phyloP scores from a whole-genome alignment of 2,113 vertebrate genomes.

The Thalassarche chlororhynchos region DNA sequence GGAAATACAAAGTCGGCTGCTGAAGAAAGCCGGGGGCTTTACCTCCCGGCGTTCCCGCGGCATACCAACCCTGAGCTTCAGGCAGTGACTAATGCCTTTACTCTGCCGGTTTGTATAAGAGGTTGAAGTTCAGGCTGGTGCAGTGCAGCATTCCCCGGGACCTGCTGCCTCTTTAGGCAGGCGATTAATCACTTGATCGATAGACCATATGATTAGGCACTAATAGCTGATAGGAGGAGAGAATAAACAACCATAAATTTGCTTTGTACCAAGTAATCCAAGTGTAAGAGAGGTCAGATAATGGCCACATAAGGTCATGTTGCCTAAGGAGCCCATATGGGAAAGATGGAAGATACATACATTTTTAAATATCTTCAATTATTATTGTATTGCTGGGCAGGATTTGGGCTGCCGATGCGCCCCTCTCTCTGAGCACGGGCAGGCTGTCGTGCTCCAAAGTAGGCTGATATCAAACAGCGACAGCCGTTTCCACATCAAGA shows the following conservation, averaged over 20 bases:
- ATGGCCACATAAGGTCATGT: constrained; percentile 81
- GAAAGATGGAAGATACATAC: constrained; percentile 69
- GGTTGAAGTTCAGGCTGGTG: constrained; percentile 80
- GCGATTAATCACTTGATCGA: constrained; percentile 89
- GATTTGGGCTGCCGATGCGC: background rate
- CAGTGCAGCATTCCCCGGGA: constrained; percentile 78
- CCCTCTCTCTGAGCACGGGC: background rate
- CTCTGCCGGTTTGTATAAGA: constrained; percentile 78
- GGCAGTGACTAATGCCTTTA: constrained; percentile 78
- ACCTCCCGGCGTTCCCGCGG: constrained; percentile 69
- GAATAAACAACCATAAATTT: constrained; percentile 84
- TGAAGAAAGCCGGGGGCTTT: constrained; percentile 68
- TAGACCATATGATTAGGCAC: constrained; percentile 90
- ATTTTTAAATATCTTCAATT: constrained; percentile 73
- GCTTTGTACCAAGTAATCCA: constrained; percentile 83
- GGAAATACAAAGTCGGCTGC: constrained; percentile 64
- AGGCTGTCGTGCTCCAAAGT: background rate
- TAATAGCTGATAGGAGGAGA: constrained; percentile 86
- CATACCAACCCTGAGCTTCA: constrained; percentile 38
- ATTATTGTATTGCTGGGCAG: constrained; percentile 18
- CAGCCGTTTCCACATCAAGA: background rate
- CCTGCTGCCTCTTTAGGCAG: constrained; percentile 82
- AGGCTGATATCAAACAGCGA: background rate
- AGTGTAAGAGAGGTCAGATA: constrained; percentile 82
- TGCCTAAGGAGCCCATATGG: constrained; percentile 73